These are phyloP conservation scores for Pachymerium ferrugineum DNA, from an alignment of 2,888 invertebrate genomes.

Conservation along the genomic window DNA sequence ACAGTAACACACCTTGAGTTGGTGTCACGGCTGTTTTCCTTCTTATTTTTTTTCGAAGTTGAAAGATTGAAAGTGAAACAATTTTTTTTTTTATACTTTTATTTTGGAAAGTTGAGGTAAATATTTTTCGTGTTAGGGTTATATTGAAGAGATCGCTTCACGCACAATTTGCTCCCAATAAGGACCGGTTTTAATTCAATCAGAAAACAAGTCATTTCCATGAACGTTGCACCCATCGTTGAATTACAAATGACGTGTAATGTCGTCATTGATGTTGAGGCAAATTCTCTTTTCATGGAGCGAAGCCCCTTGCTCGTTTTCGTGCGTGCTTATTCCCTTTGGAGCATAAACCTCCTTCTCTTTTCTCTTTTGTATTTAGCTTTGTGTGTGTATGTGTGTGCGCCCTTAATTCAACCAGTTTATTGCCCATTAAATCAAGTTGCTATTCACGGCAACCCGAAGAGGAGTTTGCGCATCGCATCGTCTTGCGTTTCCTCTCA, in stretches of 20 bases:
- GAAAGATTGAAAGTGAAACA: neutral
- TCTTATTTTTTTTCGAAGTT: neutral
- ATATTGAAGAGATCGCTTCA: slow-evolving; percentile 16
- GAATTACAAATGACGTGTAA: slow-evolving; percentile 34
- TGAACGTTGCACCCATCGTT: slow-evolving; percentile 31
- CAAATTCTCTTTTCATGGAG: slow-evolving; percentile 32
- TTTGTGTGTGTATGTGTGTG: neutral
- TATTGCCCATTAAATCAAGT: slow-evolving; percentile 34
- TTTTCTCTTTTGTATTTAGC: slow-evolving; percentile 25
- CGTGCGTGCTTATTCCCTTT: slow-evolving; percentile 22
- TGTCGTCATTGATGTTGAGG: slow-evolving; percentile 28
- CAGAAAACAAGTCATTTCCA: slow-evolving; percentile 33
- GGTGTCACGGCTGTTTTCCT: neutral
- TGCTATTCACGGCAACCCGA: slow-evolving; percentile 30
- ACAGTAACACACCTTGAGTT: slow-evolving; percentile 6
- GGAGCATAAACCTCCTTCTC: slow-evolving; percentile 22
- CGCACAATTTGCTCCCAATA: slow-evolving; percentile 32
- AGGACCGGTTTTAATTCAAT: slow-evolving; percentile 33
- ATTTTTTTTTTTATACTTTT: neutral
- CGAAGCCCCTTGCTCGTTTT: slow-evolving; percentile 28
- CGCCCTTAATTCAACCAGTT: slow-evolving; percentile 32
- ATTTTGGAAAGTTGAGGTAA: neutral
- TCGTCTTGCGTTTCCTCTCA: slow-evolving; percentile 17
- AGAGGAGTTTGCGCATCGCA: slow-evolving; percentile 10
- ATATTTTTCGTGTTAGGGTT: neutral